Evolutionary conservation across 2,797 vertebrate species (phyloP), one percentile per base, ranked within the genome.

Genomic region (Parauchenoglanis punctatus): DNA sequence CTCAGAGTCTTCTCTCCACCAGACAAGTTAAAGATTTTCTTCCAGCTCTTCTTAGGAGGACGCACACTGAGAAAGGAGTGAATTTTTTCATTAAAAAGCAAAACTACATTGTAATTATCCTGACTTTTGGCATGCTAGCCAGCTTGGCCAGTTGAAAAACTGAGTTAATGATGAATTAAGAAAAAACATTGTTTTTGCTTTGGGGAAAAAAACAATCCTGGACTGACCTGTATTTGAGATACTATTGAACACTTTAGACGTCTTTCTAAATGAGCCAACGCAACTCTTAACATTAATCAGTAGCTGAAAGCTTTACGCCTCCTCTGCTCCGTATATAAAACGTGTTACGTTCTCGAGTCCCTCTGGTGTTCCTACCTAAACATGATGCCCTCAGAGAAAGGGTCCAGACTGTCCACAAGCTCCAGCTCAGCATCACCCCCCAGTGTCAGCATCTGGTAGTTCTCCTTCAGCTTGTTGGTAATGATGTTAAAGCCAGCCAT

Each of bases 11-110:
- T 99, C 88, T 99, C 99, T 58, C 99, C 99, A 86, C 99, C 99
- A 0, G 99, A 99, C 80, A 99, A 95, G 90, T 99, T 99, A 68
- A 99, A 99, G 90, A 99, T 99, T 92, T 99, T 99, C 92, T 99
- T 99, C 98, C 99, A 99, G 87, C 98, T 99, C 91, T 99, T 99
- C 95, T 99, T 99, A 1, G 98, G 99, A 84, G 98, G 99, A 52
- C 98, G 96, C 81, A 99, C 98, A 70, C 98, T 99, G 87, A 49
- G 92, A 0, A 31, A 76, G 1, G 31, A 31, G 31, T 31, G 31
- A 31, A 31, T 31, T 31, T 31, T 31, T 31, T 31, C 31, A 31
- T 31, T 31, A 31, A 31, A 31, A 31, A 31, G 31, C 31, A 31
- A 31, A 31, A 31, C 31, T 31, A 31, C 31, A 61, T 54, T 76